Base-by-base conservation (phyloP, 2,797 vertebrate species). In the Sebastes diaconus region DNA sequence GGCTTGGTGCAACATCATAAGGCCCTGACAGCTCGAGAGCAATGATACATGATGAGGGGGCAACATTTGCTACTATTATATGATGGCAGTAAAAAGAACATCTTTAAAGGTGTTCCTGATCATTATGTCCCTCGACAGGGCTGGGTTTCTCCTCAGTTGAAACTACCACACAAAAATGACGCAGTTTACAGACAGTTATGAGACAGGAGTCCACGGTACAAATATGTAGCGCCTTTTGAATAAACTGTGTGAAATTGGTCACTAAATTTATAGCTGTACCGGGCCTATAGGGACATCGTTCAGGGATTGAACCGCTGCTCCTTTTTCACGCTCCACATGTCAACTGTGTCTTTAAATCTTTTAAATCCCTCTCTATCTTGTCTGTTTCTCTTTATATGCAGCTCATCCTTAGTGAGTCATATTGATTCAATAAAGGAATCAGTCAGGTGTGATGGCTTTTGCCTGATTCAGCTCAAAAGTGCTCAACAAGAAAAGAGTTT, bases 341-440 rank as follows among this genome's bases (percentile, higher is more conserved):
- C 14, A 52, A 24, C 8, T 22, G 9, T 30, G 8, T 70, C 25
- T 66, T 55, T 32, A 16, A 54, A 66, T 8, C 32, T 74, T 79
- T 77, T n/a, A 70, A 73, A 67, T 75, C 30, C 8, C 9, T 61
- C 36, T 30, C 29, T 24, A n/a, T 76, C 54, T 34, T 9, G 0
- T 69, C 16, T 34, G 29, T 58, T 57, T 80, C 68, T 70, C 42
- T 75, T 68, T 32, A 55, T 25, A 72, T 68, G 39, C 39, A 58
- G 61, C 61, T 30, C n/a, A 57, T 72, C 24, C 42, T 70, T 13
- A 54, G 61, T 25, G 60, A 70, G 7, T 61, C 75, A 25, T 73
- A 84, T 86, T 64, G 81, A 89, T 82, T 82, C 30, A 68, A 79
- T 75, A 58, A 83, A 79, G 10, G 29, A 68, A 66, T 73, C 68